Percentiles rank a stretch among this genome's conserved stretches.
These are phyloP conservation scores for Zophobas atratus DNA, from an alignment of 1,140 invertebrate species.

Conservation along the genomic window DNA sequence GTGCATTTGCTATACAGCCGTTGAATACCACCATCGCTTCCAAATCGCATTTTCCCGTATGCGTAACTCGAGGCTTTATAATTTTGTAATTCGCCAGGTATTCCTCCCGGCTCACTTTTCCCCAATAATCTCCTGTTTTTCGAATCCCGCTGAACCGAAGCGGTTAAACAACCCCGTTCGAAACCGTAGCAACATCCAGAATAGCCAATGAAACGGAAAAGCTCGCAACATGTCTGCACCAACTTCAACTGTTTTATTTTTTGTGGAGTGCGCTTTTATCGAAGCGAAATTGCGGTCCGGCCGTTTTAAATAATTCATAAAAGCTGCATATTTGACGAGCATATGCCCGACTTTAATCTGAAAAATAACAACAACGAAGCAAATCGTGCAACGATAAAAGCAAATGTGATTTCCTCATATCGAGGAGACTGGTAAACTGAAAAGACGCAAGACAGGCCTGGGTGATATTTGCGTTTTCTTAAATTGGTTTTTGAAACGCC, in stretches of 20 bases:
- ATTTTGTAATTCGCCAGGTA: too few species aligned
- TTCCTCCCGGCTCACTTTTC: too few species aligned
- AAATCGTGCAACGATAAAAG: conserved; percentile 22
- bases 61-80: too few species aligned
- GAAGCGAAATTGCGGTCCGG: background rate
- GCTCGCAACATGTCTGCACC: conserved; percentile 12
- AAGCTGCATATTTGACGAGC: conserved; percentile 15
- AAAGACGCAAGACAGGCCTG: conserved; percentile 42
- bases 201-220: conserved; percentile 25
- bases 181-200: conserved; percentile 8
- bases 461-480: conserved; percentile 48
- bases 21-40: too few species aligned
- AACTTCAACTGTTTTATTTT: conserved; percentile 31
- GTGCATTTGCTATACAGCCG: too few species aligned
- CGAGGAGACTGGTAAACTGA: conserved; percentile 37
- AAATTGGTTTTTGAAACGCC: conserved; percentile 56
- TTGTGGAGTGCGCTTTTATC: background rate
- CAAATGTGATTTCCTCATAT: conserved; percentile 35
- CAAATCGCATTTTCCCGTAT: too few species aligned
- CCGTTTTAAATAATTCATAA: conserved; percentile 11
- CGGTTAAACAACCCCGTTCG: background rate
- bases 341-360: background rate
- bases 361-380: conserved; percentile 28
- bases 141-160: conserved; percentile 8
- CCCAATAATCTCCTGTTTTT: conserved; percentile 12